These are phyloP conservation scores for Malthinus seriepunctatus DNA, from an alignment of 2,888 invertebrate species.

Conservation along the genomic window DNA sequence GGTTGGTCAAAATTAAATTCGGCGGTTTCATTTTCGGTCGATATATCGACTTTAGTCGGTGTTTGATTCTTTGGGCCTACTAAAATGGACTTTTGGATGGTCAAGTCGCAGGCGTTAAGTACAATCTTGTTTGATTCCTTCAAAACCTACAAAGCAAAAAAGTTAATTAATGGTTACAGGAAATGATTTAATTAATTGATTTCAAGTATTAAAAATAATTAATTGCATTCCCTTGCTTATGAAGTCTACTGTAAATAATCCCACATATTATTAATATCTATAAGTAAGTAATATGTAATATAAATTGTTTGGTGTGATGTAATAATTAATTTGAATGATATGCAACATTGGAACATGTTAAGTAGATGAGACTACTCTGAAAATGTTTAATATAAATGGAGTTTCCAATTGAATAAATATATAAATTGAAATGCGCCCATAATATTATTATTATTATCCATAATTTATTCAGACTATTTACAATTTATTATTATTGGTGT, in stretches of 20 bases:
- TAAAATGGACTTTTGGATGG: slow-evolving; percentile 65
- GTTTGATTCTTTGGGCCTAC: slow-evolving; percentile 55
- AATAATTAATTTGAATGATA: too few relatives aligned
- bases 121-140: slow-evolving; percentile 68
- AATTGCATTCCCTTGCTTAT: not conserved
- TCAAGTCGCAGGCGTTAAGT: slow-evolving; percentile 77
- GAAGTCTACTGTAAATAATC: not conserved
- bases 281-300: too few relatives aligned
- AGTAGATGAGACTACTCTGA: too few relatives aligned
- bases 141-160: slow-evolving; percentile 61
- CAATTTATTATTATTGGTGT: too few relatives aligned
- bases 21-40: slow-evolving; percentile 67
- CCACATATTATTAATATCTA: too few relatives aligned
- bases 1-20: slow-evolving; percentile 66
- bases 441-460: too few relatives aligned
- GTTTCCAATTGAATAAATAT: too few relatives aligned
- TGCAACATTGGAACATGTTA: too few relatives aligned
- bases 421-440: too few relatives aligned
- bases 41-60: slow-evolving; percentile 49
- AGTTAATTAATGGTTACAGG: slow-evolving; percentile 1
- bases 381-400: too few relatives aligned
- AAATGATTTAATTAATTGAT: not conserved
- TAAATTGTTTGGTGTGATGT: too few relatives aligned
- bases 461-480: too few relatives aligned
- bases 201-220: not conserved